These are phyloP conservation scores for Lottia scabra DNA, from an alignment of 2,888 invertebrate genomes.

Conservation along the genomic window DNA sequence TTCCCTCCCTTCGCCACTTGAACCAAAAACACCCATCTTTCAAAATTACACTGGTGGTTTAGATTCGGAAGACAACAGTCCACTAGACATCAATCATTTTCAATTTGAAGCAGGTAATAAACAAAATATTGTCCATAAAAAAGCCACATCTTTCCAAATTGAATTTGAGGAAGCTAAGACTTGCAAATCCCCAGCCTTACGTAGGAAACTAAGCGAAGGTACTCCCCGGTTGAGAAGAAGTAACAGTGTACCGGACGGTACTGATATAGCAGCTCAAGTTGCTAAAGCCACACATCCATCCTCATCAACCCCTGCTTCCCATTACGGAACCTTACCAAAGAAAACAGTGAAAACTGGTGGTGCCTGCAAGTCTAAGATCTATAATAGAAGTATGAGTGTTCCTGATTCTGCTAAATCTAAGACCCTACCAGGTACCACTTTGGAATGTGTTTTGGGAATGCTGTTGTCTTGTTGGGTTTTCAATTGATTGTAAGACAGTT, in stretches of 20 bases:
- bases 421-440: conserved; percentile 36
- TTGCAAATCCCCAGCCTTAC: neutral
- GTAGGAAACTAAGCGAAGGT: neutral
- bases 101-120: neutral
- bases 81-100: neutral
- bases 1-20: neutral
- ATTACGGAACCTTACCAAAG: conserved; percentile 15
- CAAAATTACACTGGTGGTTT: neutral
- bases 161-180: neutral
- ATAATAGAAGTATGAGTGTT: conserved; percentile 16
- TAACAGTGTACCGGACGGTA: neutral
- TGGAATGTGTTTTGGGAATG: neutral
- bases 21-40: neutral
- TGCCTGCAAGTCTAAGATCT: conserved; percentile 1
- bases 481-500: neutral
- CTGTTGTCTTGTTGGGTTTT: neutral
- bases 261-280: neutral
- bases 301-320: conserved; percentile 10
- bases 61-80: neutral
- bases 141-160: neutral
- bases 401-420: conserved; percentile 29
- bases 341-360: conserved; percentile 8
- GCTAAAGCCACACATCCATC: neutral
- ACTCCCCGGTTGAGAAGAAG: neutral
- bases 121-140: neutral